Conservation (phyloP, 2,888 invertebrate genomes). For the Hirtodrosophila trivittata region DNA sequence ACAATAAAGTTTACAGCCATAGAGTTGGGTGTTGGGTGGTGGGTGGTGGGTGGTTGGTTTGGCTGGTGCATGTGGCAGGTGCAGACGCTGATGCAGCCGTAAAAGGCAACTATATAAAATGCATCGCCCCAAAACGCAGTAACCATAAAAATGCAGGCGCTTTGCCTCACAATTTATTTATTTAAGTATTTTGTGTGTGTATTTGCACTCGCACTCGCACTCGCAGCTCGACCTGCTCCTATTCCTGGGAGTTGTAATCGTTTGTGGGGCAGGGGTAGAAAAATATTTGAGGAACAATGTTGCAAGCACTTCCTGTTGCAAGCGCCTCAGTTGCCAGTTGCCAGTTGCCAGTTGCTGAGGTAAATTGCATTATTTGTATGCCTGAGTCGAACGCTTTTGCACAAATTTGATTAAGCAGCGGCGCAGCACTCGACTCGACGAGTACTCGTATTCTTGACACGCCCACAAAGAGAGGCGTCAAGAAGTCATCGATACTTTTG, state of each 20-base stretch:
- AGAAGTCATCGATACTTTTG: slow-evolving; percentile 80
- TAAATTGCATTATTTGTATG: slow-evolving; percentile 73
- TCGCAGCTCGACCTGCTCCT: too few species aligned
- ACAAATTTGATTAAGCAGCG: slow-evolving; percentile 52
- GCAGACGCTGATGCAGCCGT: slow-evolving; percentile 41
- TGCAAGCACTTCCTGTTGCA: slow-evolving; percentile 27
- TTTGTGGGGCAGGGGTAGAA: not conserved
- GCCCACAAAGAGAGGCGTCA: slow-evolving; percentile 46
- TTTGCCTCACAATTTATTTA: slow-evolving; percentile 49
- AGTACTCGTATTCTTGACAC: slow-evolving; percentile 34
- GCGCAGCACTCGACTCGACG: slow-evolving; percentile 14
- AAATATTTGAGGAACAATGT: slow-evolving; percentile 60
- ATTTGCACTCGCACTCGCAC: too few species aligned
- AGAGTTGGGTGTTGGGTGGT: slow-evolving; percentile 30
- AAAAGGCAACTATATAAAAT: slow-evolving; percentile 58
- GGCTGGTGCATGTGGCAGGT: slow-evolving; percentile 18
- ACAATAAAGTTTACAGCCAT: slow-evolving; percentile 51
- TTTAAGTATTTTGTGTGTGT: slow-evolving; percentile 53
- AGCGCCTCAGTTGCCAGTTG: slow-evolving; percentile 2
- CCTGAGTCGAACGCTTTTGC: slow-evolving; percentile 37
- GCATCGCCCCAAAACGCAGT: slow-evolving; percentile 48
- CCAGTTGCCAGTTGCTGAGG: too few species aligned
- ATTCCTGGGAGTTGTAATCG: not conserved
- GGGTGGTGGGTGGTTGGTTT: slow-evolving; percentile 5
- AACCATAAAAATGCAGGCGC: slow-evolving; percentile 57